Percentiles rank a stretch among this genome's conserved stretches.
Evolutionary conservation across 2,888 invertebrate genomes (phyloP).

Genomic region (Brachypalpus laphriformis): DNA sequence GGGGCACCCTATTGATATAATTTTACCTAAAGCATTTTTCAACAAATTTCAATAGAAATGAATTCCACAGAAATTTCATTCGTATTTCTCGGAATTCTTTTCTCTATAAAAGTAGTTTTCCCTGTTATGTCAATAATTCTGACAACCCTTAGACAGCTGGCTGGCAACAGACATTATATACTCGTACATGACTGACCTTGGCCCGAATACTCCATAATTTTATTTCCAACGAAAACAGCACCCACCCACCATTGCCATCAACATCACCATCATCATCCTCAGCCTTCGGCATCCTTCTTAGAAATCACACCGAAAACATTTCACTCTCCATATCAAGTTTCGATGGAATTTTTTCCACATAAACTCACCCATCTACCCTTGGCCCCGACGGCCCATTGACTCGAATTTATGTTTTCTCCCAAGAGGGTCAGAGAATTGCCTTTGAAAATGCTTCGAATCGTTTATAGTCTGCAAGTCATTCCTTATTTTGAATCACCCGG

Average conservation of each 20-base stretch:
- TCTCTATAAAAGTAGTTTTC: not conserved
- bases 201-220: not conserved
- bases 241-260: not conserved
- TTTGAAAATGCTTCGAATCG: slow-evolving; percentile 1
- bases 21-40: too few relatives aligned
- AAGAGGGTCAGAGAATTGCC: not conserved
- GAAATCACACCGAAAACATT: not conserved
- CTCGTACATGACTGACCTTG: not conserved
- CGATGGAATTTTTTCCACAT: slow-evolving; percentile 10
- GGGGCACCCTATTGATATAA: too few relatives aligned
- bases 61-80: not conserved
- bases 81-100: not conserved
- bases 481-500: slow-evolving; percentile 15
- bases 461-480: not conserved
- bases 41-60: not conserved
- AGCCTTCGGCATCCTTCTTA: not conserved
- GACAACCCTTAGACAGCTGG: not conserved
- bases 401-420: not conserved
- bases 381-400: too few relatives aligned
- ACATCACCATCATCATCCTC: not conserved
- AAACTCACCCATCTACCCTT: slow-evolving; percentile 7
- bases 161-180: too few relatives aligned
- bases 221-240: not conserved
- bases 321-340: not conserved
- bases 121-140: not conserved